Evolutionary conservation across 2,888 invertebrate genomes (phyloP).

Genomic region (Netelia melanura): DNA sequence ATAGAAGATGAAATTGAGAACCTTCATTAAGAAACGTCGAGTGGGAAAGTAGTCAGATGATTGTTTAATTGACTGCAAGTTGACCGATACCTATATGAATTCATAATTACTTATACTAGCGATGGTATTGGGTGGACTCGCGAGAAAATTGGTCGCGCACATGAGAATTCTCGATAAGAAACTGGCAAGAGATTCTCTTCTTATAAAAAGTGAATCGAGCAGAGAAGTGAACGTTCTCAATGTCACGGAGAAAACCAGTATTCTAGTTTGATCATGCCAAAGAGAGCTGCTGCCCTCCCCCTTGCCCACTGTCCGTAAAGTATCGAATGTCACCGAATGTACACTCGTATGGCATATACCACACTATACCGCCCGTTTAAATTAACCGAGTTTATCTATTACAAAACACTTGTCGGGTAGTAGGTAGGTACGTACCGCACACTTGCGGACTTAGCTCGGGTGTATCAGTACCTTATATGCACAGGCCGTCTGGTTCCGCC

Average conservation of each 20-base stretch:
- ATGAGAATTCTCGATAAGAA: slow-evolving; percentile 36
- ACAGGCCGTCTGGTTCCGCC: slow-evolving; percentile 36
- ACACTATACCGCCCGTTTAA: slow-evolving; percentile 52
- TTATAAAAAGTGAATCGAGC: slow-evolving; percentile 42
- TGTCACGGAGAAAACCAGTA: slow-evolving; percentile 64
- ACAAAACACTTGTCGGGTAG: slow-evolving; percentile 29
- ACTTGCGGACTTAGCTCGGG: slow-evolving; percentile 15
- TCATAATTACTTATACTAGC: no score
- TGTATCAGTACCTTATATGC: slow-evolving; percentile 45
- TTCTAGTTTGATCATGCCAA: slow-evolving; percentile 47
- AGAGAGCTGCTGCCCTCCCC: slow-evolving; percentile 21
- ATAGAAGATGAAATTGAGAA: background rate
- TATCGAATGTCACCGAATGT: slow-evolving; percentile 57
- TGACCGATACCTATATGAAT: no score
- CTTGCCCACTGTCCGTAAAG: slow-evolving; percentile 22
- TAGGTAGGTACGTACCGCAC: background rate
- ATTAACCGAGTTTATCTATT: slow-evolving; percentile 50
- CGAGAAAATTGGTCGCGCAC: background rate
- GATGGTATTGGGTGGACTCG: no score
- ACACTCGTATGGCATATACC: slow-evolving; percentile 23
- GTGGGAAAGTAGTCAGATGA: no score
- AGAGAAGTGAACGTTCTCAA: slow-evolving; percentile 58
- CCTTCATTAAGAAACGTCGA: no score
- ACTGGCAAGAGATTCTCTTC: slow-evolving; percentile 11
- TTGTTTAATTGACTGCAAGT: no score